These are phyloP conservation scores for Plecotus auritus DNA, from an alignment of 2,113 vertebrate genomes.

Conservation along the genomic window DNA sequence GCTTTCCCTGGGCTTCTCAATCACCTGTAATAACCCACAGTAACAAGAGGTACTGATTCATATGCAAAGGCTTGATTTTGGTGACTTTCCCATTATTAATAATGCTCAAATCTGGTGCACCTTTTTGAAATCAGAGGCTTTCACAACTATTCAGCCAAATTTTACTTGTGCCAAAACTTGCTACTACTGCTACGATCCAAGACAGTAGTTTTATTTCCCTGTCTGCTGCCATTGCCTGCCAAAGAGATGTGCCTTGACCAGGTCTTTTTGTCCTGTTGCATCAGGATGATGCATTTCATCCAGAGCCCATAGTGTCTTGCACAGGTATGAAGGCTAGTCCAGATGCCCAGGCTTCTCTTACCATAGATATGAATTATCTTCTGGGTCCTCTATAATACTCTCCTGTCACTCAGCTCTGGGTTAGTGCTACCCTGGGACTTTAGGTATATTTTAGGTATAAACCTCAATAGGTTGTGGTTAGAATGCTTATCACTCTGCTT, in stretches of 20 bases:
- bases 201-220: neutral
- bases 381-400: neutral
- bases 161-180: neutral
- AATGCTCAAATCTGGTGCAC: neutral
- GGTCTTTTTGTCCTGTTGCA: neutral
- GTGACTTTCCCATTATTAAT: neutral
- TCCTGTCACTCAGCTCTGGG: neutral
- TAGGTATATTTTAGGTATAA: neutral
- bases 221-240: neutral
- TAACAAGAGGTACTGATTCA: neutral
- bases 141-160: neutral
- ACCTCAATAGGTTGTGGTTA: neutral
- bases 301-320: neutral
- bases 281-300: neutral
- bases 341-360: neutral
- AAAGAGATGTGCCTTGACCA: neutral
- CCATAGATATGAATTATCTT: neutral
- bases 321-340: neutral
- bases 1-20: neutral
- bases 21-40: neutral
- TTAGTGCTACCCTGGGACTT: neutral
- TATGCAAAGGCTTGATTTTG: neutral
- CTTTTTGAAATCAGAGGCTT: neutral
- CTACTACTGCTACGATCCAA: neutral
- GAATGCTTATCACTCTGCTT: neutral